Evolutionary conservation across 2,888 invertebrate species (phyloP).

Genomic region (Leptinotarsa tumamoca): DNA sequence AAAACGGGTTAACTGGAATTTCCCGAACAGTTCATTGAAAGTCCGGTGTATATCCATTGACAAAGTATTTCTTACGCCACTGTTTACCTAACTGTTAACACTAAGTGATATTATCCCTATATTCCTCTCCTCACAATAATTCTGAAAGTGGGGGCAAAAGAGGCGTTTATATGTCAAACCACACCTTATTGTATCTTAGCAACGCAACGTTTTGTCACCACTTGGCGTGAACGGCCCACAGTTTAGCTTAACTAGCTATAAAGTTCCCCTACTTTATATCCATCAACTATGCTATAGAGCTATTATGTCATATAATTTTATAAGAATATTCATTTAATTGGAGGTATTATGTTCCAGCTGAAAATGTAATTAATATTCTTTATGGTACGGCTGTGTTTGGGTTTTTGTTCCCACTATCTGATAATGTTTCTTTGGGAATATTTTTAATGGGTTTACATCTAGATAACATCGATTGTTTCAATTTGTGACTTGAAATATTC

Average conservation of each 20-base stretch:
- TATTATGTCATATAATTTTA: conserved; percentile 44
- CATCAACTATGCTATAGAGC: conserved; percentile 35
- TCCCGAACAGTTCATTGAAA: background rate
- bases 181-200: conserved; percentile 63
- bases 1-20: background rate
- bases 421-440: conserved; percentile 5
- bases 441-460: background rate
- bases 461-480: background rate
- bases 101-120: conserved; percentile 28
- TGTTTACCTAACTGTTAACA: conserved; percentile 5
- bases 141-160: conserved; percentile 30
- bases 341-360: conserved; percentile 39
- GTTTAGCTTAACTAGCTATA: conserved; percentile 60
- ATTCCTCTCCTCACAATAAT: conserved; percentile 24
- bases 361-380: conserved; percentile 43
- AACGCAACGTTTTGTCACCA: conserved; percentile 61
- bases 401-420: conserved; percentile 27
- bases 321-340: conserved; percentile 45
- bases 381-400: conserved; percentile 27
- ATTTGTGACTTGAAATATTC: background rate
- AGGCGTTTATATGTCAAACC: conserved; percentile 35
- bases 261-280: conserved; percentile 50
- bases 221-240: conserved; percentile 57
- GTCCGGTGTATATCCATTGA: background rate
- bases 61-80: background rate